Conservation (phyloP, 2,888 invertebrate genomes). For the Orgyia antiqua region DNA sequence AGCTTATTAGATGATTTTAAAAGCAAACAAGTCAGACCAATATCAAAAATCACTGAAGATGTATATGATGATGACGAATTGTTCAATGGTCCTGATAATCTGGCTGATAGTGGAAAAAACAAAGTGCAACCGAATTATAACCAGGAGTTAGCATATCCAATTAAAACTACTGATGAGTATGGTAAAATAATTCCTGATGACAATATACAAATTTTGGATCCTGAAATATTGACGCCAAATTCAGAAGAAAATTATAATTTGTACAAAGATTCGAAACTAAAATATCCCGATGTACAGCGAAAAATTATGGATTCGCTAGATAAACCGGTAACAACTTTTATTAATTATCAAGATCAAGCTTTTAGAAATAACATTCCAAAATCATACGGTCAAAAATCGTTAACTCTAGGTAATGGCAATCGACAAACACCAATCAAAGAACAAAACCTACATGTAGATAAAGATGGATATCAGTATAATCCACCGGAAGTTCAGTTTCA, state of each 20-base stretch:
- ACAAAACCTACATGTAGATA: neutral
- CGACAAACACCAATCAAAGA: neutral
- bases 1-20: too few relatives aligned
- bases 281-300: neutral
- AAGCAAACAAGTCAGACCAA: too few relatives aligned
- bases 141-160: too few relatives aligned
- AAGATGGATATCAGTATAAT: conserved; percentile 15
- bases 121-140: too few relatives aligned
- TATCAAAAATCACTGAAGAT: neutral
- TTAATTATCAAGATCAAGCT: too few relatives aligned
- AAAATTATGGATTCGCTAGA: neutral
- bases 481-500: conserved; percentile 10
- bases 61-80: neutral
- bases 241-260: neutral
- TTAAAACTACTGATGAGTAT: too few relatives aligned
- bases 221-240: neutral
- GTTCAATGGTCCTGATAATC: too few relatives aligned
- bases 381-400: neutral
- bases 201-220: neutral
- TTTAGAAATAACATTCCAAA: too few relatives aligned
- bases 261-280: neutral
- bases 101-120: too few relatives aligned
- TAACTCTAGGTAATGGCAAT: neutral
- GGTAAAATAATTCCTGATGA: neutral
- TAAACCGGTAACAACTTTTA: neutral